Evolutionary conservation across 1,140 invertebrate species (phyloP).

Genomic region (Drosophila subobscura): DNA sequence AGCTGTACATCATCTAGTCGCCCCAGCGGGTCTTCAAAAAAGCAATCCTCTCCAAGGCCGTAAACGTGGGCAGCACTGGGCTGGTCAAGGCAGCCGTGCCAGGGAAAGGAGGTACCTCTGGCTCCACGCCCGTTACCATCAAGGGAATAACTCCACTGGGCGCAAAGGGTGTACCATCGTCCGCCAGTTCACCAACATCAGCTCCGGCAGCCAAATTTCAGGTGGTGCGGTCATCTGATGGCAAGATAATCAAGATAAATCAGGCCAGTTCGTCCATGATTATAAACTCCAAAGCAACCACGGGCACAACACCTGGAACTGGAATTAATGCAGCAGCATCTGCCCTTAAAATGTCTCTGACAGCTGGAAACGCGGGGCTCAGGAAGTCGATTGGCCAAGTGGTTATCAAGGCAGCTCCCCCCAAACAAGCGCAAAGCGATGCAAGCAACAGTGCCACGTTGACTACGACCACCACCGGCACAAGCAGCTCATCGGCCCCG

Average conservation of each 20-base stretch:
- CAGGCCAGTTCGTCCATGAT: slow-evolving; percentile 44
- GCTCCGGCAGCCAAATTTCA: slow-evolving; percentile 45
- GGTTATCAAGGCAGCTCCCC: slow-evolving; percentile 39
- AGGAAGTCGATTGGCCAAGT: slow-evolving; percentile 45
- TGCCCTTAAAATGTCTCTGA: slow-evolving; percentile 9
- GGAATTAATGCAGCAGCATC: slow-evolving; percentile 6
- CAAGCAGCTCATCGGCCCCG: slow-evolving; percentile 5
- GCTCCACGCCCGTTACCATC: slow-evolving; percentile 34
- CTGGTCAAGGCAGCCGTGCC: slow-evolving; percentile 48
- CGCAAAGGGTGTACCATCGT: not conserved
- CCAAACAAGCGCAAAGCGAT: slow-evolving; percentile 15
- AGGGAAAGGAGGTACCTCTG: slow-evolving; percentile 2
- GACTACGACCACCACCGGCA: not conserved
- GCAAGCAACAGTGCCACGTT: no score
- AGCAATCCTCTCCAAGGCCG: slow-evolving; percentile 48
- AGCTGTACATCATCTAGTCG: slow-evolving; percentile 22
- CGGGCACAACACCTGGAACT: not conserved
- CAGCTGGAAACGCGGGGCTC: slow-evolving; percentile 26
- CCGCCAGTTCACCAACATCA: slow-evolving; percentile 1
- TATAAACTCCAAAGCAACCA: slow-evolving; percentile 46
- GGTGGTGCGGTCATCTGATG: slow-evolving; percentile 68
- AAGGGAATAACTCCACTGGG: slow-evolving; percentile 48
- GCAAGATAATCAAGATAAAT: slow-evolving; percentile 66
- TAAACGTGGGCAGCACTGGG: slow-evolving; percentile 37
- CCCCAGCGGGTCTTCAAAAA: slow-evolving; percentile 54